These are phyloP conservation scores for Amphilophus citrinellus DNA, from an alignment of 2,113 vertebrate genomes.

Conservation along the genomic window DNA sequence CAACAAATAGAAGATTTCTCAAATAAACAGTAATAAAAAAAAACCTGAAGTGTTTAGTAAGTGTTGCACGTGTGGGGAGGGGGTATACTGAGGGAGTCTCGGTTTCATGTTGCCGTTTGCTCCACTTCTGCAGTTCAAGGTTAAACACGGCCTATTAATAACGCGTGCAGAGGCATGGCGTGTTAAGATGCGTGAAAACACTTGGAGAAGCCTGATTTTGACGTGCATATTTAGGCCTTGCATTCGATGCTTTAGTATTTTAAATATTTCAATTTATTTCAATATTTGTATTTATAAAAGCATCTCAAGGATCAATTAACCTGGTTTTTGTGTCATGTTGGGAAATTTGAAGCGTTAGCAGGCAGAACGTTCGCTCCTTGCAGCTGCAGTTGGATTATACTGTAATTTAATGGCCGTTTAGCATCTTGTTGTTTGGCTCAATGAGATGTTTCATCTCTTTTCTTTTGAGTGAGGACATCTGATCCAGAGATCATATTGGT, in stretches of 20 bases:
- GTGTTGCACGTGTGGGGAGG: background rate
- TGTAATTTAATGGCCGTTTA: background rate
- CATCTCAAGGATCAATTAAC: background rate
- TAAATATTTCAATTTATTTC: background rate
- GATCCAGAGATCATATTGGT: background rate
- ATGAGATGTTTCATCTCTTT: background rate
- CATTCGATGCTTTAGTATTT: background rate
- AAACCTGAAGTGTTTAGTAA: background rate
- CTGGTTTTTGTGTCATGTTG: slow-evolving; percentile 14
- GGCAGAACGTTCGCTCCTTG: background rate
- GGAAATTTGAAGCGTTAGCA: slow-evolving; percentile 19
- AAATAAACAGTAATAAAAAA: background rate
- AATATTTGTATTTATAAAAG: background rate
- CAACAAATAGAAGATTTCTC: background rate
- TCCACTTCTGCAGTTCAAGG: slow-evolving; percentile 36
- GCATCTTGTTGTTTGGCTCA: background rate
- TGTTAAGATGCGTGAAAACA: background rate
- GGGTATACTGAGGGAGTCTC: slow-evolving; percentile 7
- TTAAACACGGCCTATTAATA: slow-evolving; percentile 47
- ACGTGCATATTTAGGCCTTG: background rate
- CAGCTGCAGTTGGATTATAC: background rate
- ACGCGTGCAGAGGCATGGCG: background rate
- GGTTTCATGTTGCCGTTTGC: slow-evolving; percentile 36
- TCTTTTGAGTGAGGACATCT: background rate
- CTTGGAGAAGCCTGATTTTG: background rate